Conservation (phyloP, 2,113 vertebrate species). For the Terrapene triunguis region DNA sequence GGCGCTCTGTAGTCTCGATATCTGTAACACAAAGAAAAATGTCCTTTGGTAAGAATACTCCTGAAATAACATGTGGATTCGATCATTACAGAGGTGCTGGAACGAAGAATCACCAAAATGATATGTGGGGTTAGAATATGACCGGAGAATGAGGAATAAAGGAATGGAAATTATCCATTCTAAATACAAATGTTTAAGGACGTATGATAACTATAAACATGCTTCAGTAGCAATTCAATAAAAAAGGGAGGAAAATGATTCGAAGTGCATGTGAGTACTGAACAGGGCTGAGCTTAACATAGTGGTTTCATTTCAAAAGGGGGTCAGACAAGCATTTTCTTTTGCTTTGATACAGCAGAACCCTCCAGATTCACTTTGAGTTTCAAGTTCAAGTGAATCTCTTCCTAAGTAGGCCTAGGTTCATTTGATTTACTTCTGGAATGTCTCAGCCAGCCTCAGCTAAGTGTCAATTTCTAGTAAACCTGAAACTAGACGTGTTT, state of each 20-base stretch:
- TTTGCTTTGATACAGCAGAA: background rate
- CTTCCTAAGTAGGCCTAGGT: background rate
- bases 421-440: background rate
- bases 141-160: background rate
- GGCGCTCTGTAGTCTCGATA: conserved; percentile 96
- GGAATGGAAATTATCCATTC: background rate
- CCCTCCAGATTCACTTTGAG: background rate
- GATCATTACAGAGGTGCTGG: background rate
- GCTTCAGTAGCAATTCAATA: background rate
- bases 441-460: background rate
- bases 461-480: background rate
- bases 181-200: background rate
- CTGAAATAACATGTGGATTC: background rate
- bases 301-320: background rate
- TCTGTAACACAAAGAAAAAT: conserved; percentile 69
- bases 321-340: background rate
- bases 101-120: background rate
- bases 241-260: background rate
- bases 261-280: background rate
- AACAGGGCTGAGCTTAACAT: background rate
- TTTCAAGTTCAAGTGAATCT: background rate
- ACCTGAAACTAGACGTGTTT: background rate
- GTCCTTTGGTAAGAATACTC: accelerated
- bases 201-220: background rate
- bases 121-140: background rate